Evolutionary conservation across 2,113 vertebrate genomes (phyloP).

Genomic region (Zosterops pallidus): DNA sequence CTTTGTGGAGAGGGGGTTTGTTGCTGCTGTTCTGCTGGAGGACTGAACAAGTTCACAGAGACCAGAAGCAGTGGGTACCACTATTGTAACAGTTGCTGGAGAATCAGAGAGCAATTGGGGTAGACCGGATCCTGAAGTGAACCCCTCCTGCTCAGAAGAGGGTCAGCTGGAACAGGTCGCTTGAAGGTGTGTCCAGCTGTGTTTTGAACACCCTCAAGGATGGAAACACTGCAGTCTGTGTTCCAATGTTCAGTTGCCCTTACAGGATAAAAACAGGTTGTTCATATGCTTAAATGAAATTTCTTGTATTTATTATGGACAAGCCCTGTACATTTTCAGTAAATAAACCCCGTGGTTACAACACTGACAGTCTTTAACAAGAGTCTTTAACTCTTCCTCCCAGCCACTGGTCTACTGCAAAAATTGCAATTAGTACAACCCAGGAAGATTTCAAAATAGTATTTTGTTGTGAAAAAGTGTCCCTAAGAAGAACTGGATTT

Average conservation of each 20-base stretch:
- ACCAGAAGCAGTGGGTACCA: not conserved
- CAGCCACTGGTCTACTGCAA: not conserved
- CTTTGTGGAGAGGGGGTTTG: not conserved
- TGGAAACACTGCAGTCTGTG: not conserved
- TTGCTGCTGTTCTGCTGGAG: not conserved
- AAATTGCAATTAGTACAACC: not conserved
- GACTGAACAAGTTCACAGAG: fast-evolving
- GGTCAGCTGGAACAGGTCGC: not conserved
- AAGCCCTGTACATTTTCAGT: not conserved
- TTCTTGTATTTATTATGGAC: not conserved
- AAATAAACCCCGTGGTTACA: not conserved
- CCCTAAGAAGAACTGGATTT: not conserved
- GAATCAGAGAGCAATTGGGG: not conserved
- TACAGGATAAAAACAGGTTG: not conserved
- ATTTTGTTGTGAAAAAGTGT: not conserved
- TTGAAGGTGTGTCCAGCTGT: fast-evolving
- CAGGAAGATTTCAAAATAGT: not conserved
- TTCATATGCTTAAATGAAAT: not conserved
- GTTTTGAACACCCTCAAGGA: not conserved
- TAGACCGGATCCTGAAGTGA: not conserved
- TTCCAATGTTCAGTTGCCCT: not conserved
- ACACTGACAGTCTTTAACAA: not conserved
- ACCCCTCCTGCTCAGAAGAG: not conserved
- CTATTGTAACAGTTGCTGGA: not conserved
- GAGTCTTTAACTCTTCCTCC: not conserved